These are phyloP conservation scores for Lepidocolaptes lacrymiger DNA, from an alignment of 2,797 vertebrate genomes.

Conservation along the genomic window DNA sequence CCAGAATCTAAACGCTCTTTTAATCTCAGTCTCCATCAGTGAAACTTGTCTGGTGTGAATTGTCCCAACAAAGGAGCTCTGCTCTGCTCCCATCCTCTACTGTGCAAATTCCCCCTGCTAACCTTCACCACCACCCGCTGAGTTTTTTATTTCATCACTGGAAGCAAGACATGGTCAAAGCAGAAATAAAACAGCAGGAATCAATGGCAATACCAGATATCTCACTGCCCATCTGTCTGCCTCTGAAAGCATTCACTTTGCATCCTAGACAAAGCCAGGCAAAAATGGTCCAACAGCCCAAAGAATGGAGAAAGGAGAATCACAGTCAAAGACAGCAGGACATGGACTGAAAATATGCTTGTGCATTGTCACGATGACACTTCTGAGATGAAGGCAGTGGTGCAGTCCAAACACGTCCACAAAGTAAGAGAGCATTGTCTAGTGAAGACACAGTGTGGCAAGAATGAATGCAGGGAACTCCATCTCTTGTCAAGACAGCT, in stretches of 20 bases:
- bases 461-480: not conserved
- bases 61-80: not conserved
- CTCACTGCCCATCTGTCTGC: not conserved
- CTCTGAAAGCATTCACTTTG: not conserved
- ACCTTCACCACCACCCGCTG: not conserved
- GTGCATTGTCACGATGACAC: not conserved
- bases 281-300: not conserved
- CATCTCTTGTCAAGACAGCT: not conserved
- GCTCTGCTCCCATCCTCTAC: not conserved
- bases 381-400: not conserved
- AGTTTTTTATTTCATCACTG: not conserved
- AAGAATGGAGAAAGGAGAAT: not conserved
- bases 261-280: not conserved
- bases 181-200: not conserved
- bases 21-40: not conserved
- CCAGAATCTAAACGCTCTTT: not conserved
- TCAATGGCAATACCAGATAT: not conserved
- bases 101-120: not conserved
- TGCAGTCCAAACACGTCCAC: not conserved
- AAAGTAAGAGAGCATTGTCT: not conserved
- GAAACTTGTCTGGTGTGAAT: not conserved
- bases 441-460: rapidly evolving
- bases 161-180: not conserved
- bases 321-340: not conserved
- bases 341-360: not conserved